Evolutionary conservation across 2,113 vertebrate species (phyloP).

Genomic region (Oryzias woworae): DNA sequence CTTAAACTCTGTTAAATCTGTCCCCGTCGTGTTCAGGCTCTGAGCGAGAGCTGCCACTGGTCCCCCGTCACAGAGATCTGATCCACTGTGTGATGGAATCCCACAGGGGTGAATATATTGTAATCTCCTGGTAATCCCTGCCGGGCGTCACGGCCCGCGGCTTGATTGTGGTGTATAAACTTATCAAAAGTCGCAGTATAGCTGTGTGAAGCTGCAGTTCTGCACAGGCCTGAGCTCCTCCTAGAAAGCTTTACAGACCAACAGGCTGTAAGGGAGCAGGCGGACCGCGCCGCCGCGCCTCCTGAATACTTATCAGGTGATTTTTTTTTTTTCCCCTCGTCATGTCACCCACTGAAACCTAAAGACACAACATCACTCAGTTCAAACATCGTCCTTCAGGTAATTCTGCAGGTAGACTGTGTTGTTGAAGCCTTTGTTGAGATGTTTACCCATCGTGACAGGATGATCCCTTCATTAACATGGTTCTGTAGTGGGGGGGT

Average conservation of each 20-base stretch:
- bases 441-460: no score
- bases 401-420: slow-evolving; percentile 1
- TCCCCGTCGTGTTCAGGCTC: slow-evolving; percentile 43
- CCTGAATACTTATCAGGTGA: slow-evolving; percentile 12
- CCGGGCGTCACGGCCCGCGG: slow-evolving; percentile 56
- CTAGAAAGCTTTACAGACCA: slow-evolving; percentile 6
- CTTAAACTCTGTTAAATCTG: slow-evolving; percentile 60
- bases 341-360: slow-evolving; percentile 18
- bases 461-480: no score
- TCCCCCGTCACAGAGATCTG: slow-evolving; percentile 59
- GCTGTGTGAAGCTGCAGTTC: background rate
- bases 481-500: no score
- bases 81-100: slow-evolving; percentile 66
- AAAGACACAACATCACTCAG: slow-evolving; percentile 3
- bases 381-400: slow-evolving; percentile 13
- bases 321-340: slow-evolving; percentile 17
- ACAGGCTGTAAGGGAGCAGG: background rate
- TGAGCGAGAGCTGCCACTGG: slow-evolving; percentile 36
- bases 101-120: slow-evolving; percentile 65
- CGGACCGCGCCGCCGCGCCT: background rate
- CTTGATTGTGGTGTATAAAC: slow-evolving; percentile 66
- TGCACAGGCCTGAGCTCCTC: background rate
- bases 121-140: slow-evolving; percentile 71
- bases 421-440: background rate
- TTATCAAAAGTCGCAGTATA: slow-evolving; percentile 42